Base-by-base conservation (phyloP, 37 sponge, comb jelly and placozoan genomes). In the Crambe crambe region DNA sequence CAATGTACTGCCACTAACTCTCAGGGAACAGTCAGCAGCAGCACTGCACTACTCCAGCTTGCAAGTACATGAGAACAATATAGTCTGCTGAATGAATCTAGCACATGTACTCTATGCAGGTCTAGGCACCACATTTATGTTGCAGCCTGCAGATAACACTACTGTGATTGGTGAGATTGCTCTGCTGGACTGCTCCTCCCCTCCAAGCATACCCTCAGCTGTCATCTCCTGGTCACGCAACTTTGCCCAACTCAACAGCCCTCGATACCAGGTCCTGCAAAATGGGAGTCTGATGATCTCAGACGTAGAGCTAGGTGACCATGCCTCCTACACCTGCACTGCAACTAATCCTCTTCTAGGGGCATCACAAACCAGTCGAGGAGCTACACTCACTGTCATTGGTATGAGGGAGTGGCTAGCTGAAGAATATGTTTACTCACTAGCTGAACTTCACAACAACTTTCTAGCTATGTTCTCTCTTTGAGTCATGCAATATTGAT, bases 121-220 rank as follows among this genome's bases (percentile, higher is more conserved):
- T 35, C 6, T 68, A 27, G 39, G 38, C 9, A 68, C 35, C 31
- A 36, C 59, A 3, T 91, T 91, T 58, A 56, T 56, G 57, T 37
- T 77, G 17, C 34, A 61, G 30, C 91, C 91, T 22, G 31, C 69
- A 3, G 80, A 78, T 76, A 91, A 75, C 23, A 58, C 72, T 18
- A 80, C 75, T 21, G 39, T 83, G 2, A 44, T 86, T 22, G 83
- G 83, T 26, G n/a, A 18, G 22, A 42, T 10, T 37, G 58, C 39
- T 10, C 3, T 37, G 6, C 38, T 86, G 2, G 34, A 74, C 42
- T 91, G 91, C 54, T 18, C 25, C 40, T 80, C 91, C 25, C 91
- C 91, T n/a, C 39, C 47, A 25, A 91, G 91, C 51, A 18, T 74
- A 1, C 91, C 91, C 10, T 76, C 87, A 1, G 87, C 91, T 0